Percentiles rank a stretch among this genome's conserved stretches.
phyloP scores from a whole-genome alignment of 2,888 invertebrate genomes.

The Leistus spinibarbis region DNA sequence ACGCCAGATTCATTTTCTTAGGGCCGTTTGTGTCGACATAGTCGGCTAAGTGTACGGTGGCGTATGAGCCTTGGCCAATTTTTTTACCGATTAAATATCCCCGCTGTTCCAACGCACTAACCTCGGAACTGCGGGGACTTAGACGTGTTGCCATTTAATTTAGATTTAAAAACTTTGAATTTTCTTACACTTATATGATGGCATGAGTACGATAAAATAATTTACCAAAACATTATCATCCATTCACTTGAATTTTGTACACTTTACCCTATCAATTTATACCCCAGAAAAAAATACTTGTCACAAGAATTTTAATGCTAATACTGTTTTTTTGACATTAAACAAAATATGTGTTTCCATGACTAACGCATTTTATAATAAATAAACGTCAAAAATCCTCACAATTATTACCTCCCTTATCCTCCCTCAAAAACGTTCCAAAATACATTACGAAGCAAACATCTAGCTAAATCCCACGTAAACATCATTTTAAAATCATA shows the following conservation, averaged over 20 bases:
- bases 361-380: neutral
- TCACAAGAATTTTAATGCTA: constrained; percentile 36
- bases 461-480: too few relatives aligned
- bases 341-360: constrained; percentile 5
- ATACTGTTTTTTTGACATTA: constrained; percentile 18
- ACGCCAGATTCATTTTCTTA: constrained; percentile 78
- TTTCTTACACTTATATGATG: neutral
- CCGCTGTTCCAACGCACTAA: constrained; percentile 81
- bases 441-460: too few relatives aligned
- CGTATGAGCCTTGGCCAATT: constrained; percentile 91
- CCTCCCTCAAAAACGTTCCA: neutral
- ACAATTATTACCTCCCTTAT: constrained; percentile 17
- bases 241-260: constrained; percentile 31
- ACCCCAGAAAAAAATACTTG: constrained; percentile 32
- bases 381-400: constrained; percentile 21
- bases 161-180: constrained; percentile 12
- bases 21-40: constrained; percentile 74
- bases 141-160: constrained; percentile 52
- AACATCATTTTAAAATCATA: neutral
- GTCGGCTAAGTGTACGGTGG: constrained; percentile 86
- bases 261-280: constrained; percentile 27
- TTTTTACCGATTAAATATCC: constrained; percentile 85
- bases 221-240: constrained; percentile 21
- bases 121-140: constrained; percentile 81
- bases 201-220: constrained; percentile 12